Evolutionary conservation across 2,113 vertebrate species (phyloP).

Genomic region (Channa maculata): DNA sequence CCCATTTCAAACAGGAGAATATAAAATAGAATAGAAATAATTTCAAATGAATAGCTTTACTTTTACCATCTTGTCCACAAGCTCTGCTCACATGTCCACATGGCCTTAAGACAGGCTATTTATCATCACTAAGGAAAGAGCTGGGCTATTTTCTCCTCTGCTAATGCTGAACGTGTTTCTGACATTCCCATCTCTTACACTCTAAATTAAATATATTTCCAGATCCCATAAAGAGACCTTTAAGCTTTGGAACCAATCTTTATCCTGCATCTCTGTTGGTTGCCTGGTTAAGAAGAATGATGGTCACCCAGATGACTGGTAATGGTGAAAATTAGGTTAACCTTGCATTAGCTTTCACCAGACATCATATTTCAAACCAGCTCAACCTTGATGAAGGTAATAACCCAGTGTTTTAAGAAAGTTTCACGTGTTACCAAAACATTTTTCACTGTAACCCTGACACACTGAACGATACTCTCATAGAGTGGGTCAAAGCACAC

Average conservation of each 20-base stretch:
- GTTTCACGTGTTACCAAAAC: slow-evolving; percentile 17
- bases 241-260: neutral
- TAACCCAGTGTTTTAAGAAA: slow-evolving; percentile 20
- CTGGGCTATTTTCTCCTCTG: slow-evolving; percentile 8
- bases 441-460: neutral
- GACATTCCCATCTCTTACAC: slow-evolving; percentile 3
- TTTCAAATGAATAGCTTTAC: no score
- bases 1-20: neutral
- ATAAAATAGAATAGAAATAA: no score
- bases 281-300: slow-evolving; percentile 19
- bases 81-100: slow-evolving; percentile 21
- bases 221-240: slow-evolving; percentile 1
- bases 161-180: neutral
- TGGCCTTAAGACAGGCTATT: slow-evolving; percentile 25
- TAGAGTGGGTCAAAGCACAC: no score
- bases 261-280: neutral
- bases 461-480: neutral
- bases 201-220: slow-evolving; percentile 7
- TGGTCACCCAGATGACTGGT: neutral
- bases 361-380: slow-evolving; percentile 32
- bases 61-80: slow-evolving; percentile 36
- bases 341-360: slow-evolving; percentile 20
- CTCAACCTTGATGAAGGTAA: slow-evolving; percentile 34
- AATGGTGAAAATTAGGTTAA: neutral
- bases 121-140: slow-evolving; percentile 32